Evolutionary conservation across 1,140 invertebrate species (phyloP), one percentile per base, ranked within the genome.

Genomic region (Leucophenga varia): DNA sequence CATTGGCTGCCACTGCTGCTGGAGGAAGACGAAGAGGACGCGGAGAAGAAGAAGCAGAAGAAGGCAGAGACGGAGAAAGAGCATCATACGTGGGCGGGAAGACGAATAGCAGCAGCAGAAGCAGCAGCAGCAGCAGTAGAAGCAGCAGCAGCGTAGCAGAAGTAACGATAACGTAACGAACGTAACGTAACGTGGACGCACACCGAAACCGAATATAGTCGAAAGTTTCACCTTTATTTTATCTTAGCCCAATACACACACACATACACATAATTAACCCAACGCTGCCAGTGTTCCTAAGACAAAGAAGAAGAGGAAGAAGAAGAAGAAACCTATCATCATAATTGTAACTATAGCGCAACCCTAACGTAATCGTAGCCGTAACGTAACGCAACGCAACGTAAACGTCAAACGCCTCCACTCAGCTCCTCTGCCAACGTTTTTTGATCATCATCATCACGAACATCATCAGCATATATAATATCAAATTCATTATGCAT

Each of bases 231-330:
- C n/a, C n/a, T n/a, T n/a, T n/a, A n/a, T n/a, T n/a, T n/a, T n/a
- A n/a, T n/a, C n/a, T n/a, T n/a, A n/a, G n/a, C n/a, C n/a, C n/a
- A n/a, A n/a, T n/a, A n/a, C n/a, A n/a, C n/a, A n/a, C n/a, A n/a
- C 20, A 54, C 44, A 28, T 40, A n/a, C n/a, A 50, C 22, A 52
- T 40, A 54, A 34, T 49, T 52, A 56, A 65, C 63, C 63, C 63
- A 67, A 67, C 63, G 63, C 63, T 67, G 63, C 63, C 63, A 67
- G 59, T 67, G 63, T 67, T 67, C 63, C 63, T 67, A 67, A n/a
- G 59, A 67, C 59, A 61, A 64, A 35, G 43, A n/a, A 25, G 22
- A 49, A 31, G 51, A n/a, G n/a, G n/a, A n/a, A n/a, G n/a, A n/a
- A 35, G 52, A 22, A 41, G n/a, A n/a, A n/a, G 42, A 47, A 59